Evolutionary conservation across 2,113 vertebrate species (phyloP), one percentile per base, ranked within the genome.

Genomic region (Erinaceus europaeus): DNA sequence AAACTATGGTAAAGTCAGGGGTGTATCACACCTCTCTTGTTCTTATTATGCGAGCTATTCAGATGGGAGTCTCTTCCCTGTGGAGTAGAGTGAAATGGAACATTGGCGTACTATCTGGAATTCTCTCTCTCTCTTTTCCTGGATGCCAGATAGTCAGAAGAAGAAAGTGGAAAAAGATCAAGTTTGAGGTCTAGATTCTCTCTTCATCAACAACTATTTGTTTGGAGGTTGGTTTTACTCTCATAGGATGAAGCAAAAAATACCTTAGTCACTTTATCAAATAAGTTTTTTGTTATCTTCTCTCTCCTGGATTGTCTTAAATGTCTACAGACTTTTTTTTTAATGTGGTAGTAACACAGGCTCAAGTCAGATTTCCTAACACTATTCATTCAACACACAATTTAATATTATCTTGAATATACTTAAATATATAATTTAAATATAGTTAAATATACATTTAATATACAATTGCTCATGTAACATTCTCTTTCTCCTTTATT

Each of bases 251-350:
- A 23, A 13, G 36, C 74, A 55, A 48, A 59, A 88, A 64, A 38
- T 72, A n/a, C 91, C 48, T 77, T 88, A 29, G 57, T 84, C 5
- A 12, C 36, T 17, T 65, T 74, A 85, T 44, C 14, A 79, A 86
- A 87, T 69, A 62, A 59, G 57, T 27, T 76, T 90, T n/a, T 42
- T 21, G 23, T 40, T 27, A 65, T 46, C 32, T 68, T 46, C 42
- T 86, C 3, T 32, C 62, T 69, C 36, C 18, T 13, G 38, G 52
- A 62, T 79, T 83, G 6, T n/a, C n/a, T 77, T 61, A 75, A 61
- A 61, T 40, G 15, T 82, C 29, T 38, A 52, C 12, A 71, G 83
- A 65, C 18, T 67, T 93, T 59, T 86, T 8, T 52, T 48, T 25
- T 64, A 80, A 73, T 34, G 8, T 3, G 11, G 55, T 68, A 14